A percentile compares a stretch with the other conserved stretches of the same genome.
Evolutionary conservation across 2,888 invertebrate species (phyloP).

Genomic region (Barypeithes pellucidus): DNA sequence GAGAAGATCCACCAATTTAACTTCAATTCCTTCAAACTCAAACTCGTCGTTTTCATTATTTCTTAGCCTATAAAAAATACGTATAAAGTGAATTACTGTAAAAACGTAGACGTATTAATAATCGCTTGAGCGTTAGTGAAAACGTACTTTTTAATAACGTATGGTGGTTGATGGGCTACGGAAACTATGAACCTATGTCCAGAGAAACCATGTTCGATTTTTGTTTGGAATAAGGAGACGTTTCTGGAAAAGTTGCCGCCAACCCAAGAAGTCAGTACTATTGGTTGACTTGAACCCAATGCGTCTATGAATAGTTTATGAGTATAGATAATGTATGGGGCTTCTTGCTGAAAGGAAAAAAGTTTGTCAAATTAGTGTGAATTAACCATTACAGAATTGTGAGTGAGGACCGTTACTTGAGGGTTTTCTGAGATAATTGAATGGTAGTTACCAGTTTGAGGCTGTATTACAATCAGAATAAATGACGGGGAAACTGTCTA

Average conservation of each 20-base stretch:
- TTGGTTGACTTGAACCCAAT: constrained; percentile 79
- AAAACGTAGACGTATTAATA: neutral
- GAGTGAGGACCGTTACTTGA: no score
- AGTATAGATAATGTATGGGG: constrained; percentile 82
- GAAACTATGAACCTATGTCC: constrained; percentile 83
- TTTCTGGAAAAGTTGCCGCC: constrained; percentile 77
- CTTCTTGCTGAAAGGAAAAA: constrained; percentile 70
- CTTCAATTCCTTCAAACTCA: constrained; percentile 85
- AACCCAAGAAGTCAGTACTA: constrained; percentile 82
- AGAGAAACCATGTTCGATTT: constrained; percentile 80
- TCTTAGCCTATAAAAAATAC: constrained; percentile 59
- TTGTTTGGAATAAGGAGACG: constrained; percentile 80
- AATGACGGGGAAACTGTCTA: no score
- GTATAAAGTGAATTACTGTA: neutral
- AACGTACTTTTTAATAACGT: constrained; percentile 77
- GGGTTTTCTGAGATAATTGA: no score
- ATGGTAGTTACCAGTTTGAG: no score
- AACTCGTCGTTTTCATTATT: constrained; percentile 72
- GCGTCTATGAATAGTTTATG: constrained; percentile 83
- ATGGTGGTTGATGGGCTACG: constrained; percentile 83
- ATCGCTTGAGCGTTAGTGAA: neutral
- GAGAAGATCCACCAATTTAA: constrained; percentile 77
- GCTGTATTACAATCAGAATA: no score
- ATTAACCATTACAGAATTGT: no score
- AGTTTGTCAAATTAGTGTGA: neutral